Percentiles rank a stretch among this genome's conserved stretches.
phyloP scores from a whole-genome alignment of 1,140 invertebrate species.

The Ptiloglossa arizonensis region DNA sequence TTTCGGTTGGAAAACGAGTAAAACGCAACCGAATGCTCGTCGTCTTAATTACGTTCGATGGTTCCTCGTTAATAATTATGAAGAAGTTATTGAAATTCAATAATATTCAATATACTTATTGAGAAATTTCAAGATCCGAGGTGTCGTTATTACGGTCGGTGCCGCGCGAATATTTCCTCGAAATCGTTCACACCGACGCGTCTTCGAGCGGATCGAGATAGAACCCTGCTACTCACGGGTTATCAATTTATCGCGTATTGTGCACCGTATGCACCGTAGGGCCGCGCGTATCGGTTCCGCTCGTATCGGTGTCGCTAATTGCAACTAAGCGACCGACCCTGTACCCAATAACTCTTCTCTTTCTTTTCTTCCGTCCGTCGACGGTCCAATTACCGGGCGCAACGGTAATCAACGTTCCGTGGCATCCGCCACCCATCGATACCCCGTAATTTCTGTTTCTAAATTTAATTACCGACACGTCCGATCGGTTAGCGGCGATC shows the following conservation, averaged over 20 bases:
- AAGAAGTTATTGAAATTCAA: no score
- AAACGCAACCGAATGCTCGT: no score
- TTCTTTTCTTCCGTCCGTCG: conserved; percentile 15
- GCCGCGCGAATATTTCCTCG: no score
- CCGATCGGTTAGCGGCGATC: neutral
- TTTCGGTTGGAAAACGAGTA: no score
- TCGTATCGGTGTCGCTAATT: conserved; percentile 46
- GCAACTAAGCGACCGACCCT: conserved; percentile 21
- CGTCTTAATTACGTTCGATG: no score
- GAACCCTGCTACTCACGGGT: neutral
- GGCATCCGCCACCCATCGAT: conserved; percentile 20
- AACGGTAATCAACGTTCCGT: conserved; percentile 23
- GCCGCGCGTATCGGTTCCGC: conserved; percentile 5
- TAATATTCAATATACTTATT: no score
- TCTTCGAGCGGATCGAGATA: no score
- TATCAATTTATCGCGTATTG: conserved; percentile 31
- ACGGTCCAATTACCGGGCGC: conserved; percentile 35
- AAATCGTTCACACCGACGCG: no score
- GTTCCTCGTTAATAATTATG: no score
- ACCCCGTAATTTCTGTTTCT: conserved; percentile 40
- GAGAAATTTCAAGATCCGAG: no score
- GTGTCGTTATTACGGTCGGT: no score
- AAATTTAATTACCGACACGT: conserved; percentile 45
- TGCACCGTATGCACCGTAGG: neutral
- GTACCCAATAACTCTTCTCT: conserved; percentile 35